These are phyloP conservation scores for Schizothorax lantsangensis DNA, from an alignment of 2,797 vertebrate species.

Conservation along the genomic window DNA sequence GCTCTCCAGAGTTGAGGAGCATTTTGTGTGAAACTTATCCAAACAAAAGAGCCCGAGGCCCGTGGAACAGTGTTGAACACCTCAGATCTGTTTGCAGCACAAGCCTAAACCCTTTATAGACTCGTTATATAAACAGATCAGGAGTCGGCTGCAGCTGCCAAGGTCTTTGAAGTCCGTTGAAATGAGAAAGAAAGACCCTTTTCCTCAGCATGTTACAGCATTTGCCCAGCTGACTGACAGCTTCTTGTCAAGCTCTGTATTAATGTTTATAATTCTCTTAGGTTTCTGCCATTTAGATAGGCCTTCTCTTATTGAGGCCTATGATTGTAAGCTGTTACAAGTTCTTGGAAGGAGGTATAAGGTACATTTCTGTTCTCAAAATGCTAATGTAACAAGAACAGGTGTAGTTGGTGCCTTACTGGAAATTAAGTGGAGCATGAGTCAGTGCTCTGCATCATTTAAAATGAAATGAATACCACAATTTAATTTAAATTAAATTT, in stretches of 20 bases:
- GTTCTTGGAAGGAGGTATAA: slow-evolving; percentile 10
- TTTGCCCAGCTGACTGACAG: slow-evolving; percentile 65
- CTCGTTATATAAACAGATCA: slow-evolving; percentile 64
- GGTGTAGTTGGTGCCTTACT: background rate
- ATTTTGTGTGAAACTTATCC: slow-evolving; percentile 54
- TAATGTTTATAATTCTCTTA: slow-evolving; percentile 23
- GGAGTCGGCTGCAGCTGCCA: slow-evolving; percentile 51
- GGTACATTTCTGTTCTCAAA: slow-evolving; percentile 16
- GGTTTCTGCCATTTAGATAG: slow-evolving; percentile 37
- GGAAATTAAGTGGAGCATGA: background rate
- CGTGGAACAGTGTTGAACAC: slow-evolving; percentile 46
- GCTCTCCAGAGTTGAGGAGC: slow-evolving; percentile 38
- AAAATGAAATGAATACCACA: background rate
- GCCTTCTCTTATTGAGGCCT: slow-evolving; percentile 41
- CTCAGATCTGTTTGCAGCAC: slow-evolving; percentile 50
- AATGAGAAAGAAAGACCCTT: slow-evolving; percentile 52
- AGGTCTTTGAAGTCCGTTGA: slow-evolving; percentile 61
- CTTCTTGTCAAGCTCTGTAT: slow-evolving; percentile 58
- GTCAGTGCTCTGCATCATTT: background rate
- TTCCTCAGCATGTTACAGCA: slow-evolving; percentile 59
- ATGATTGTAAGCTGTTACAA: slow-evolving; percentile 10
- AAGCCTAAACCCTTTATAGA: slow-evolving; percentile 62
- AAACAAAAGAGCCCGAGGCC: slow-evolving; percentile 54
- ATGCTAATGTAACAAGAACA: background rate
- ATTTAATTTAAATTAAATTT: background rate